phyloP scores from a whole-genome alignment of 2,113 vertebrate genomes.

The Oreotrochilus melanogaster region DNA sequence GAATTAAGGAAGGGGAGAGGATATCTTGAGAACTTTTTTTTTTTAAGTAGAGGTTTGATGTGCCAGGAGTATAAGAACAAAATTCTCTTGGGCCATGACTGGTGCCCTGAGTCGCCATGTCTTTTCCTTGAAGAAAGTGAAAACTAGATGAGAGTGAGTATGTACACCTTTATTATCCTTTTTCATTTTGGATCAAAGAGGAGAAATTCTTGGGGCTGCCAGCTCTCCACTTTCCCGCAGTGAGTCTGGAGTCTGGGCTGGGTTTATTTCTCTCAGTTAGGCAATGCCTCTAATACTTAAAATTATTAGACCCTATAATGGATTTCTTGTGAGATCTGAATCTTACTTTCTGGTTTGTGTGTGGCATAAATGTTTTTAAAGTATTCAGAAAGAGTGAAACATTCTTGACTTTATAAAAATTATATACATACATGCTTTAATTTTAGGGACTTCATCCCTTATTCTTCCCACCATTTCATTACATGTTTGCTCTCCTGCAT shows the following conservation, averaged over 20 bases:
- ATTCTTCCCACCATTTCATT: constrained; percentile 54
- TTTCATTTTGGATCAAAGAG: constrained; percentile 52
- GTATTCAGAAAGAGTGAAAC: constrained; percentile 13
- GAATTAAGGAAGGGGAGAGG: neutral
- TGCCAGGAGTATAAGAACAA: neutral
- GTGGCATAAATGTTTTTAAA: neutral
- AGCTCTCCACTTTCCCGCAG: constrained; percentile 11
- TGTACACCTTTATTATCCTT: neutral
- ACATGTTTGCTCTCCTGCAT: neutral
- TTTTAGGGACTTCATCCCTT: constrained; percentile 45
- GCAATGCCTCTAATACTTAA: neutral
- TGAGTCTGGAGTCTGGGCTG: neutral
- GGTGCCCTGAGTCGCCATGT: constrained; percentile 4
- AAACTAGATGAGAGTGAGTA: constrained; percentile 8
- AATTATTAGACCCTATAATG: neutral
- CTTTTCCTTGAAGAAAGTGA: constrained; percentile 48
- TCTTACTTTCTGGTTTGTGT: neutral
- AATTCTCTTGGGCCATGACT: neutral
- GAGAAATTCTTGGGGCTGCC: constrained; percentile 9
- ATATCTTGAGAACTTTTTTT: constrained; percentile 7
- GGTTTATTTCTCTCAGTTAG: neutral
- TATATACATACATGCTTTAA: neutral
- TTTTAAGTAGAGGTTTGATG: neutral
- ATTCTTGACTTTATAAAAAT: neutral
- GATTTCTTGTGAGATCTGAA: constrained; percentile 9